phyloP scores from a whole-genome alignment of 1,140 invertebrate species.

The Zophobas atratus region DNA sequence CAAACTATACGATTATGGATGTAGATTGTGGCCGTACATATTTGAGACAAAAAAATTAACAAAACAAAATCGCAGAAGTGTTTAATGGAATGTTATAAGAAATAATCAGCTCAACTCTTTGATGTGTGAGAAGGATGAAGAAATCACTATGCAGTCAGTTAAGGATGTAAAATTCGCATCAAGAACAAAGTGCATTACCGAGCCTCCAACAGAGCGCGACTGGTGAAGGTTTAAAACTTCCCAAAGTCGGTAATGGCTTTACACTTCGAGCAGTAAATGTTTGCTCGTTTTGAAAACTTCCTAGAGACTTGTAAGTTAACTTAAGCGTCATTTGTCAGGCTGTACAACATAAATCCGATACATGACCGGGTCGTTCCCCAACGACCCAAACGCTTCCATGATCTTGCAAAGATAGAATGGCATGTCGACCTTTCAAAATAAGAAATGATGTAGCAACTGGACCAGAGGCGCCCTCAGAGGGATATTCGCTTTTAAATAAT shows the following conservation, averaged over 20 bases:
- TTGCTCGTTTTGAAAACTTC: conserved; percentile 55
- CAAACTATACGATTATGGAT: too few relatives aligned
- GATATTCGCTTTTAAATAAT: neutral
- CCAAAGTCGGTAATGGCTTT: conserved; percentile 58
- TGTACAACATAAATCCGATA: conserved; percentile 61
- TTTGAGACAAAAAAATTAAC: too few relatives aligned
- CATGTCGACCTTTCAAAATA: neutral
- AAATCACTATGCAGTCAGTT: neutral
- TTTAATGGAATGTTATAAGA: too few relatives aligned
- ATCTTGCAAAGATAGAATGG: conserved; percentile 4
- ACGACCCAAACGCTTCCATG: conserved; percentile 37
- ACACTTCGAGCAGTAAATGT: conserved; percentile 59
- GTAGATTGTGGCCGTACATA: too few relatives aligned
- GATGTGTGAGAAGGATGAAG: neutral
- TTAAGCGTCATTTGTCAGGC: conserved; percentile 60
- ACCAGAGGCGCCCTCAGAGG: neutral
- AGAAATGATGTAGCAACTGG: conserved; percentile 14
- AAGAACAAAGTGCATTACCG: conserved; percentile 13
- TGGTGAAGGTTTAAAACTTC: conserved; percentile 28
- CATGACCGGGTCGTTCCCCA: conserved; percentile 52
- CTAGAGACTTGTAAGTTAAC: conserved; percentile 56
- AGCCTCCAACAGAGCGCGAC: conserved; percentile 18
- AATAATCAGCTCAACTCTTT: too few relatives aligned
- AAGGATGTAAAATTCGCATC: neutral
- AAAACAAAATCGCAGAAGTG: too few relatives aligned